phyloP scores from a whole-genome alignment of 2,113 vertebrate genomes.

The Sturnus vulgaris region DNA sequence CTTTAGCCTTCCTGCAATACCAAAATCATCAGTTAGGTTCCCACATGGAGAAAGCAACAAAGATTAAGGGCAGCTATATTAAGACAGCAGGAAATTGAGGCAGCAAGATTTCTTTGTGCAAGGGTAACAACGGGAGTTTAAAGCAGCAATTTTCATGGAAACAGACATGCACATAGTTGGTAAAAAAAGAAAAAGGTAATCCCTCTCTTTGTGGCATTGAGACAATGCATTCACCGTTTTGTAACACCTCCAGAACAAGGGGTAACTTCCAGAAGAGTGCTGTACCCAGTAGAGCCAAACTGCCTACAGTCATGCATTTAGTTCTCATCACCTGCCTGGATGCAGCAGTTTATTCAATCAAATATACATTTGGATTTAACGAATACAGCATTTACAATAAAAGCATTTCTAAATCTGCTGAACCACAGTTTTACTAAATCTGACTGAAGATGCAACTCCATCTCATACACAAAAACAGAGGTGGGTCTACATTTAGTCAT shows the following conservation, averaged over 20 bases:
- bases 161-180: neutral
- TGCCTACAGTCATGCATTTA: neutral
- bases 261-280: neutral
- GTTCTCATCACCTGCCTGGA: neutral
- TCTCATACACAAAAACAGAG: neutral
- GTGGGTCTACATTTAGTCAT: neutral
- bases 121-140: neutral
- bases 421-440: neutral
- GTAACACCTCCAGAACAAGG: neutral
- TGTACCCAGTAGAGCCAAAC: neutral
- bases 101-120: neutral
- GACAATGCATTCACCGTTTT: neutral
- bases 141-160: neutral
- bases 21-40: neutral
- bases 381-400: neutral
- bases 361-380: neutral
- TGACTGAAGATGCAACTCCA: neutral
- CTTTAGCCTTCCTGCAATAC: neutral
- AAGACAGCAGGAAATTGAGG: neutral
- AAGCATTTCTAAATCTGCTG: neutral
- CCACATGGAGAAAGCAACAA: neutral
- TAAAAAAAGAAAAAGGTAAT: neutral
- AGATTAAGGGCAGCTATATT: neutral
- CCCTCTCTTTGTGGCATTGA: neutral
- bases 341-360: neutral